phyloP scores from a whole-genome alignment of 2,113 vertebrate species.

The Pomatorhinus ruficollis region DNA sequence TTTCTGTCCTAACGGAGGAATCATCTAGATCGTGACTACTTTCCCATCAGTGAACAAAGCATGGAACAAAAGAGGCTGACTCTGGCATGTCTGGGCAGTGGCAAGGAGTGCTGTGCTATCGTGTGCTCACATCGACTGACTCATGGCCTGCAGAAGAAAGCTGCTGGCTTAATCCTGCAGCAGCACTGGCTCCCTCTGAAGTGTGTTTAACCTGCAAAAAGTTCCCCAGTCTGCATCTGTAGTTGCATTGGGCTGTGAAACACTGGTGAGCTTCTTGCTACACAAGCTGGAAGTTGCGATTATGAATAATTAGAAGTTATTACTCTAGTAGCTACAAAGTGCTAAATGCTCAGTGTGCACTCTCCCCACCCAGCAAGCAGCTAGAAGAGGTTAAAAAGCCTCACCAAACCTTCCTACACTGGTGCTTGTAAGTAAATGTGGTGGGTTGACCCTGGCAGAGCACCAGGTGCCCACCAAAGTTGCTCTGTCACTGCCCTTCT shows the following conservation, averaged over 20 bases:
- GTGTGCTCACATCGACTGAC: slow-evolving; percentile 7
- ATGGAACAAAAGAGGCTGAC: slow-evolving; percentile 36
- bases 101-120: slow-evolving; percentile 49
- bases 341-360: not conserved
- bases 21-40: slow-evolving; percentile 48
- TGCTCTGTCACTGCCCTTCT: not conserved
- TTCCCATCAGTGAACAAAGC: slow-evolving; percentile 59
- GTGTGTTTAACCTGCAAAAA: not conserved
- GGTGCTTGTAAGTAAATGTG: not conserved
- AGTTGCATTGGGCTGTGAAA: not conserved
- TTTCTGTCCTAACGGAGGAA: slow-evolving; percentile 38
- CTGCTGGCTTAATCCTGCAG: slow-evolving; percentile 12
- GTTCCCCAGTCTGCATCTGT: not conserved
- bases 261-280: not conserved
- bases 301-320: not conserved
- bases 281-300: not conserved
- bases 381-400: not conserved
- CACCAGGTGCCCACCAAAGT: not conserved
- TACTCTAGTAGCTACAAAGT: not conserved
- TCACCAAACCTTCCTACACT: not conserved
- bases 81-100: slow-evolving; percentile 64
- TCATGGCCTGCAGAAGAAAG: slow-evolving; percentile 19
- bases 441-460: not conserved
- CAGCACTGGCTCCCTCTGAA: not conserved
- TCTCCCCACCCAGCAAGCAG: not conserved